A percentile compares a stretch with the other conserved stretches of the same genome.
Evolutionary conservation across 2,113 vertebrate species (phyloP).

Genomic region (Mustela nigripes): DNA sequence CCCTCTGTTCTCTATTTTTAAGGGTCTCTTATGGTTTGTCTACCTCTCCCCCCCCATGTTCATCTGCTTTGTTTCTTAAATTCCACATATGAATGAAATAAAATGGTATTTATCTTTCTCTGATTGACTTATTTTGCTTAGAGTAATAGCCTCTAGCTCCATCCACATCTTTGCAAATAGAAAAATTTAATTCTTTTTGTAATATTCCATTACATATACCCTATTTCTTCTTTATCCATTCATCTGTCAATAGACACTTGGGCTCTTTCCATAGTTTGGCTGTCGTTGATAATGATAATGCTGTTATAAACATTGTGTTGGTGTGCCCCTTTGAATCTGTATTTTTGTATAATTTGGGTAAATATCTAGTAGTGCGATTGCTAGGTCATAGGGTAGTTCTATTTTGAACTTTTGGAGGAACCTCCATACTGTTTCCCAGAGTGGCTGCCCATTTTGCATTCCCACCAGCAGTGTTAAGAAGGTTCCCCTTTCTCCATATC

Average conservation of each 20-base stretch:
- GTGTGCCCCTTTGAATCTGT: background rate
- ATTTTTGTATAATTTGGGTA: background rate
- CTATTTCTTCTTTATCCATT: no score
- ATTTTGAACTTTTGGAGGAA: background rate
- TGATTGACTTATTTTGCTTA: background rate
- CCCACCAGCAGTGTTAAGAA: no score
- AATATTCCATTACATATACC: background rate
- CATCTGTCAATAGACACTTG: no score
- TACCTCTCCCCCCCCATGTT: no score
- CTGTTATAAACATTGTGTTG: background rate
- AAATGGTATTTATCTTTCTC: background rate
- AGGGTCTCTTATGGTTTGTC: no score
- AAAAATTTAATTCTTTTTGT: background rate
- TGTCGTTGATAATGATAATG: no score
- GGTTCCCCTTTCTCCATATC: no score
- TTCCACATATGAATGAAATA: background rate
- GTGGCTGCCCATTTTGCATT: no score
- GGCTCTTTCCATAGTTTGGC: no score
- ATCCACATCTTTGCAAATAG: background rate
- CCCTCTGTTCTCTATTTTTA: no score
- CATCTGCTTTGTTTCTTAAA: no score
- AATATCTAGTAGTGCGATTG: background rate
- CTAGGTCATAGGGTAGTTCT: background rate
- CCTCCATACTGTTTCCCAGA: no score
- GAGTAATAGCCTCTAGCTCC: background rate